Base-by-base conservation (phyloP, 37 sponge, comb jelly and placozoan species). In the Crambe crambe region DNA sequence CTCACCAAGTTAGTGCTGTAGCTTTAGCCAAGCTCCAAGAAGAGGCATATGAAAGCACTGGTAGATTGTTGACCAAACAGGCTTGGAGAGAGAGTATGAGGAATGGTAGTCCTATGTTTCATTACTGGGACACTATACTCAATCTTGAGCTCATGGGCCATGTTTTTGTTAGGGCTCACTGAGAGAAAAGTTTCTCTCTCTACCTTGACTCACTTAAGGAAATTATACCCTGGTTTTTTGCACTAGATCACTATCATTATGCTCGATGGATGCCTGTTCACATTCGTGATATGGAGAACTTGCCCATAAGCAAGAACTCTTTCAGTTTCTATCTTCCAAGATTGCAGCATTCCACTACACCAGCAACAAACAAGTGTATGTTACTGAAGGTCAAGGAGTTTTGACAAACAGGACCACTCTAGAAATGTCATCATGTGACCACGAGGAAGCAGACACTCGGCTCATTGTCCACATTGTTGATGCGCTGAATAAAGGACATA, bases 251-350 rank as follows among this genome's bases (percentile, higher is more conserved):
- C 17, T 6, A 8, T 6, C 9, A 68, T 21, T 68, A 68, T 27
- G 9, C 70, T 27, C 9, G 70, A 3, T 68, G 70, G 70, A 68
- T 68, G 22, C 70, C 70, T 8, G 41, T 68, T 32, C 70, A 68
- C 29, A 34, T 68, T 34, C 41, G 20, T 68, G 70, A 68, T 32
- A 38, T 68, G 70, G 22, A 34, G 21, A 30, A 32, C 9, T 27
- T 68, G 38, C 34, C 37, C 5, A 37, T n/a, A n/a, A n/a, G n/a
- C n/a, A n/a, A n/a, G n/a, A n/a, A n/a, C n/a, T n/a, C n/a, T n/a
- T n/a, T n/a, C n/a, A n/a, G n/a, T n/a, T n/a, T n/a, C n/a, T n/a
- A n/a, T n/a, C n/a, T n/a, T n/a, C n/a, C n/a, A n/a, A n/a, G n/a
- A n/a, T n/a, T n/a, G n/a, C n/a, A n/a, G n/a, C n/a, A n/a, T n/a